Base-by-base conservation (phyloP, 1,140 invertebrate genomes). In the Cherax quadricarinatus region DNA sequence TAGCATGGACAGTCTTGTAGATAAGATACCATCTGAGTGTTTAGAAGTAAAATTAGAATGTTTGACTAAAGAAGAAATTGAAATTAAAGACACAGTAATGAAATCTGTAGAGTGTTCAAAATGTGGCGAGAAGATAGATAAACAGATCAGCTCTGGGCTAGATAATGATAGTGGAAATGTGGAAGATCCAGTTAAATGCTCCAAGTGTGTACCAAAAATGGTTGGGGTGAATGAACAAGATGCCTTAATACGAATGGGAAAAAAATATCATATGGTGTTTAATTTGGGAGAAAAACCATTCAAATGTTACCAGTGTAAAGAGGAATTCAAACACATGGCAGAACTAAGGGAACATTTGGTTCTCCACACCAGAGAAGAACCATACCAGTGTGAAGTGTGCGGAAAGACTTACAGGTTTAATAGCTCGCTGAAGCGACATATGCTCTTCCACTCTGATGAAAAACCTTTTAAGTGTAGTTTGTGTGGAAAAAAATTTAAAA, bases 311-410 rank as follows among this genome's bases (percentile, higher is more conserved):
- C 70, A 75, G 70, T 75, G 70, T 30, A 75, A 75, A 21, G 70
- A 75, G 24, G 70, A 75, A 9, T 75, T 75, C 12, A 75, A 21
- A 75, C 9, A 75, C n/a, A 75, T 75, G 70, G 70, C 70, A 75
- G 70, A 75, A 16, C 24, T 75, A 75, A 24, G 21, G 7, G n/a
- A 75, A 30, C 70, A 75, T 75, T 30, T 75, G 21, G 30, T 75
- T 30, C 70, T 30, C 6, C 70, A 75, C 70, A 75, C 70, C 0
- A 6, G 12, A 75, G 70, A 75, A 12, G 21, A 30, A 30, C 70
- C 70, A 75, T 75, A 21, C 30, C 70, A 75, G 70, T 75, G 70
- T 75, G 70, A 75, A 21, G 70, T 75, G n/a, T 75, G 70, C 30
- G 70, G 70, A 1, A 75, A 75, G n/a, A 75, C 70, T 30, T 75